Evolutionary conservation across 2,888 invertebrate genomes (phyloP), one percentile per base, ranked within the genome.

Genomic region (Conus canariensis): DNA sequence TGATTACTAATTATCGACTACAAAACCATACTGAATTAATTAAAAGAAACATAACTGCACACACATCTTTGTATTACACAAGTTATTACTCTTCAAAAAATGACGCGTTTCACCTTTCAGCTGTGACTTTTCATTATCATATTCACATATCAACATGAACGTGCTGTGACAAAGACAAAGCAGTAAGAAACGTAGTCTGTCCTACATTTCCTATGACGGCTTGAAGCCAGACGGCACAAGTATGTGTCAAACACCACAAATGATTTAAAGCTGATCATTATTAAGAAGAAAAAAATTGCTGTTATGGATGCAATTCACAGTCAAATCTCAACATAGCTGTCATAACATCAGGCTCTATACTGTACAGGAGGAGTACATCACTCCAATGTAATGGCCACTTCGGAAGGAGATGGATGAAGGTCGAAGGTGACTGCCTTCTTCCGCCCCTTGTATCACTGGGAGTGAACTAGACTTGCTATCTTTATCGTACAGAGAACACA

Each of bases 1-100:
- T 86, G 86, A 86, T 86, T 67, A n/a, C 86, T 67, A 86, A 86
- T 86, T 67, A 86, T 67, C 30, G 60, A 86, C 86, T 86, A 86
- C 86, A 86, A 86, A 85, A 85, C 30, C 67, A 86, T 56, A 85
- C 70, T 16, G 67, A 85, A 58, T 86, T 16, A 67, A 67, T 60
- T 58, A 56, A 56, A 82, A 56, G 12, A 56, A 9, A 58, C 8
- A 45, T 70, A 83, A 58, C 19, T 22, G 82, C 82, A 83, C 82
- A 80, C 30, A 58, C 58, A 80, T 80, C 77, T 80, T 45, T 56
- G 56, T 58, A 83, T 83, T 56, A 83, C 19, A 83, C 14, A 30
- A 80, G n/a, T 83, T 80, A 45, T 80, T 30, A 83, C 56, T 58
- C 82, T 83, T 83, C 22, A 83, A 83, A 77, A 58, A 58, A 10